Base-by-base conservation (phyloP, 2,888 invertebrate species). In the Rapana venosa region DNA sequence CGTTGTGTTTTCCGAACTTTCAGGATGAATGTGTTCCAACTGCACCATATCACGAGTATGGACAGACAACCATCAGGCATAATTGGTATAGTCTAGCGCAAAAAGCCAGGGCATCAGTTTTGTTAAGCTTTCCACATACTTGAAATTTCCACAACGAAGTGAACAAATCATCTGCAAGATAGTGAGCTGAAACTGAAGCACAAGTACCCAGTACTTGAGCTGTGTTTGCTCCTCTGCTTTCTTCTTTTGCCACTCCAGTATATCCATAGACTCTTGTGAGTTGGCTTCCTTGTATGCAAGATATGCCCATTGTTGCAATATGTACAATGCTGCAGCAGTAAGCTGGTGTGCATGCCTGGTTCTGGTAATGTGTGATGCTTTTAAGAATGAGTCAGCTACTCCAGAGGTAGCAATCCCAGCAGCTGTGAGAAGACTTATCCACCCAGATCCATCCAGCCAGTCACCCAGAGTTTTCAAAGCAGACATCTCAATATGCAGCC, bases 381-480 rank as follows among this genome's bases (percentile, higher is more conserved):
- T 93, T 85, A 11, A 94, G 87, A 81, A 92, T 6, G 92, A 93
- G 32, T 94, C 93, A 17, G 93, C 93, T 70, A 91, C 92, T 1
- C 94, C 94, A 83, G 92, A 36, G 22, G 93, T 86, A n/a, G 93
- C 91, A 66, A 94, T 91, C 13, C 88, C 92, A n/a, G 94, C 93
- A 77, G 92, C 87, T 32, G 87, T 90, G 17, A 94, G 58, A 17
- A 91, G 91, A 15, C 61, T 32, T 66, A 92, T 92, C 94, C 94
- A 95, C 13, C 94, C 95, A 91, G 92, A 93, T 47, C 90, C 93
- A 36, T 93, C 81, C 13, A 95, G 89, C 81, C 90, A 90, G 87
- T 91, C 88, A 20, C 94, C 94, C 26, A 94, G 61, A 4, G 91
- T 88, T 87, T 91, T 93, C 89, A 93, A 89, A 20, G 92, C 90